Conservation (phyloP, 2,797 vertebrate species). For the Gobionotothen gibberifrons region DNA sequence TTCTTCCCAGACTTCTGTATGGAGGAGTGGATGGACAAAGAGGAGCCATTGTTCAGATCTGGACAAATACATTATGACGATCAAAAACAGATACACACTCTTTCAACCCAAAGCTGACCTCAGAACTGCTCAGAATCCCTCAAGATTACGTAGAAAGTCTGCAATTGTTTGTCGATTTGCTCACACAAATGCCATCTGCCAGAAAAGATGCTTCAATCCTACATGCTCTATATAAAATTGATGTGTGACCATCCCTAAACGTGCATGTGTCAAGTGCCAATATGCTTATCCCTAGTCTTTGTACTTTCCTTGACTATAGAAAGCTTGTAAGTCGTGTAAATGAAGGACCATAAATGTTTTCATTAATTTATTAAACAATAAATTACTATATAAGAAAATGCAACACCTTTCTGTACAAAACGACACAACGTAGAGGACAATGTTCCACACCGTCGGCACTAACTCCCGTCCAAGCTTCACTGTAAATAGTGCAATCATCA, state of each 20-base stretch:
- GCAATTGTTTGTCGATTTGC: not conserved
- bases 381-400: slow-evolving; percentile 33
- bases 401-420: slow-evolving; percentile 50
- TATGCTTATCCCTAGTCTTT: not conserved
- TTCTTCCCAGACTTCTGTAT: slow-evolving; percentile 94
- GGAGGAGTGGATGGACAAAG: slow-evolving; percentile 86
- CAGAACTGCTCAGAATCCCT: slow-evolving; percentile 10
- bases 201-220: not conserved
- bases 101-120: slow-evolving; percentile 56
- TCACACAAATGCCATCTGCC: too few relatives aligned
- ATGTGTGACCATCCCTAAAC: not conserved
- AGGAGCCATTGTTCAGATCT: slow-evolving; percentile 84
- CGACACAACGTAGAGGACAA: slow-evolving; percentile 28
- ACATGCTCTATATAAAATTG: not conserved
- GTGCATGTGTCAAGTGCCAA: slow-evolving; percentile 21
- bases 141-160: not conserved
- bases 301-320: not conserved
- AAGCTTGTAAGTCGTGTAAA: not conserved
- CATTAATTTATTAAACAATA: slow-evolving; percentile 59
- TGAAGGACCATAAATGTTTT: not conserved
- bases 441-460: slow-evolving; percentile 16
- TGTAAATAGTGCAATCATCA: slow-evolving; percentile 47
- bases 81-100: slow-evolving; percentile 79
- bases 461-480: slow-evolving; percentile 23
- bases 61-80: slow-evolving; percentile 78